Evolutionary conservation across 2,797 vertebrate species (phyloP), one percentile per base, ranked within the genome.

Genomic region (Bovichtus diacanthus): DNA sequence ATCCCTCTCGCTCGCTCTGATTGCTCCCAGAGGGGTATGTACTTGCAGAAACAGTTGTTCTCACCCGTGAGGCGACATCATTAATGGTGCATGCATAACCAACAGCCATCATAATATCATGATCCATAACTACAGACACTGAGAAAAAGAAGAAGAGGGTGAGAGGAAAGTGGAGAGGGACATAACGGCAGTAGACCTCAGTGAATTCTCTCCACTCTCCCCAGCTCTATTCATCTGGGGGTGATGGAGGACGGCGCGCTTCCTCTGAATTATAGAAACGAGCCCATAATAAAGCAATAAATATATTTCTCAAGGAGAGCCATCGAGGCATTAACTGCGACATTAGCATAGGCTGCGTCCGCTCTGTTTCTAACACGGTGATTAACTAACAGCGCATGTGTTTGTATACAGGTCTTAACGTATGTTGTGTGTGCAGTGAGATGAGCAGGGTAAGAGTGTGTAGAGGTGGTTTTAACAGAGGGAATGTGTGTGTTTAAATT

Each of bases 261-360:
- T 87, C 78, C 87, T 91, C 89, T 93, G 93, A 93, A 91, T 93
- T 90, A 94, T 89, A 93, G 82, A 90, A 90, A 93, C 67, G 10
- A 85, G 82, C 43, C 75, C 81, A 84, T 90, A 91, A 90, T 91
- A 89, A 87, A 86, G 86, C 76, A 47, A 90, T 92, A 91, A 92
- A 92, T 88, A 90, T 90, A 84, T 85, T 91, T 91, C 68, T 90
- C 86, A 87, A 86, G 74, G 88, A 91, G 88, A 88, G 80, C 82
- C 78, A 79, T 67, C 23, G 54, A 86, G 79, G 82, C 88, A 88
- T 88, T 89, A 89, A 83, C 79, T 36, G 50, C 76, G 76, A 78
- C 81, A 89, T 88, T 91, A 85, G 87, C 78, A 89, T 88, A 78
- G 74, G 39, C 72, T 68, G 78, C 65, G 54, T 84, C 53, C 11